Conservation (phyloP, 2,797 vertebrate species). For the Dromococcyx pavoninus region DNA sequence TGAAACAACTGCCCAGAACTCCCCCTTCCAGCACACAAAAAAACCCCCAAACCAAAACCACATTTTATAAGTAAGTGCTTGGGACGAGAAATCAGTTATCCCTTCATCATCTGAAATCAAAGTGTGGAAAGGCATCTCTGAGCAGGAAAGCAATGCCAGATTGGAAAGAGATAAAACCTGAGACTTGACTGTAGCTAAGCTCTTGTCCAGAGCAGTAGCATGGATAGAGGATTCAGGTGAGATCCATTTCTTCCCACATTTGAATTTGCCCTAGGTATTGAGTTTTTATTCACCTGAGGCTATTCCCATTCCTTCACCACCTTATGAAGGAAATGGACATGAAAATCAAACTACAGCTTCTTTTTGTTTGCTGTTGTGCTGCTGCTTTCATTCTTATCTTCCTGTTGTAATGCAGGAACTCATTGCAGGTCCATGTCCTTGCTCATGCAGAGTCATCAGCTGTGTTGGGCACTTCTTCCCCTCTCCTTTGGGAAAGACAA, state of each 20-base stretch:
- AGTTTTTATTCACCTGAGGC: background rate
- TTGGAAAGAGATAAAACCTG: background rate
- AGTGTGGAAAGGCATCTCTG: background rate
- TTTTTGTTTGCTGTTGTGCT: background rate
- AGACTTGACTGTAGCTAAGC: background rate
- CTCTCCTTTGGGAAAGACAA: background rate
- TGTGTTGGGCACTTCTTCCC: background rate
- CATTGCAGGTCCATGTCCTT: background rate
- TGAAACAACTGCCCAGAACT: background rate
- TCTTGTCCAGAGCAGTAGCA: background rate
- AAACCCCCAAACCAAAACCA: background rate
- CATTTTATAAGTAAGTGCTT: background rate
- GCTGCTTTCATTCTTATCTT: background rate
- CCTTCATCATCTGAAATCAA: background rate
- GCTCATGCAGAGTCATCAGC: background rate
- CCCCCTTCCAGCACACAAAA: background rate
- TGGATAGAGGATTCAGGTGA: accelerated
- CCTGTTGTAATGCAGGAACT: background rate
- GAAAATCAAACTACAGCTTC: background rate
- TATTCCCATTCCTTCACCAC: background rate
- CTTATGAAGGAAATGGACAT: background rate
- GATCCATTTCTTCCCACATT: background rate
- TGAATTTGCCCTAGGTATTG: background rate
- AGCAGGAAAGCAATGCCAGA: background rate
- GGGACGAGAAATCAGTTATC: background rate